phyloP scores from a whole-genome alignment of 2,888 invertebrate genomes.

The Podabrus alpinus region DNA sequence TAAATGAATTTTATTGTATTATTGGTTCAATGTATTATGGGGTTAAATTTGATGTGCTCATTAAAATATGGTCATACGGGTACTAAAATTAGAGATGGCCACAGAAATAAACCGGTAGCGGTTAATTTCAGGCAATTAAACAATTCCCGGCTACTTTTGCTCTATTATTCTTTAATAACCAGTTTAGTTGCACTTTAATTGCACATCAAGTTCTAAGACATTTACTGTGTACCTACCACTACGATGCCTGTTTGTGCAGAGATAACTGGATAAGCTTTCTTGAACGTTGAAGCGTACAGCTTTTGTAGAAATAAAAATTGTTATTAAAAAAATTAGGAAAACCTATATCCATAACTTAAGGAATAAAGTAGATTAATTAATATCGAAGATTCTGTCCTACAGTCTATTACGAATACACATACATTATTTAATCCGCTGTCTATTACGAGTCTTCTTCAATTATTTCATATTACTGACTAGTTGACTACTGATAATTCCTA shows the following conservation, averaged over 20 bases:
- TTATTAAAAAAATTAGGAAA: background rate
- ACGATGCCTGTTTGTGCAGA: background rate
- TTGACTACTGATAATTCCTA: too few relatives aligned
- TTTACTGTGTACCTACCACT: background rate
- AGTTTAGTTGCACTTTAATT: background rate
- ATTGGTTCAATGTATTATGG: background rate
- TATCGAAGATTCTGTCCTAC: background rate
- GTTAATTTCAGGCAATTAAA: conserved; percentile 28
- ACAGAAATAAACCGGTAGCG: conserved; percentile 26
- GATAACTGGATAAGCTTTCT: background rate
- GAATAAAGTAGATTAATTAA: background rate
- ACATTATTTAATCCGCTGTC: too few relatives aligned
- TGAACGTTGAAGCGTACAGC: background rate
- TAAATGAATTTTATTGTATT: background rate
- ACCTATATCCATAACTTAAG: background rate
- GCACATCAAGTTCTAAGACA: background rate
- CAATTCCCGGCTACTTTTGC: background rate
- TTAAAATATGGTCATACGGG: conserved; percentile 19
- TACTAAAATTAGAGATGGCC: conserved; percentile 20
- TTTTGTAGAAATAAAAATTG: background rate
- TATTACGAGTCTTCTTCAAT: too few relatives aligned
- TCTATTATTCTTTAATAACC: background rate
- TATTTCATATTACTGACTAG: too few relatives aligned
- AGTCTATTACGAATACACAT: too few relatives aligned
- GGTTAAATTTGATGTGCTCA: background rate